phyloP scores from a whole-genome alignment of 2,113 vertebrate genomes.

The Melanotaenia duboulayi region DNA sequence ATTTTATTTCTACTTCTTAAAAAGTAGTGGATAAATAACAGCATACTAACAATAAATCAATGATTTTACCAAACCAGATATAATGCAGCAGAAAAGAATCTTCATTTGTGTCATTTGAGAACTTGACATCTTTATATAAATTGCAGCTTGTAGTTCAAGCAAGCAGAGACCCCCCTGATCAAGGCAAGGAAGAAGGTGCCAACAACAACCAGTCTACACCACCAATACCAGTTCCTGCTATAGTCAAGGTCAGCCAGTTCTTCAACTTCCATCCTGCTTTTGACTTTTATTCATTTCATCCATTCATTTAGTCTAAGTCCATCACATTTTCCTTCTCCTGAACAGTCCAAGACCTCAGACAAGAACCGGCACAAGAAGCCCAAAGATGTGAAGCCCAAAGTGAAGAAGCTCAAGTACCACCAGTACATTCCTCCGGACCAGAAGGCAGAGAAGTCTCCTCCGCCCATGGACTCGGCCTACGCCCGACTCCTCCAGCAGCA shows the following conservation, averaged over 20 bases:
- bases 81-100: background rate
- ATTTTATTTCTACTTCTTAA: no score
- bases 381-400: slow-evolving; percentile 98
- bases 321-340: background rate
- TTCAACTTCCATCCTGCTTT: background rate
- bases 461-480: slow-evolving; percentile 98
- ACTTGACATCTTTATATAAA: background rate
- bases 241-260: slow-evolving; percentile 87
- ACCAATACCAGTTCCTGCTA: slow-evolving; percentile 78
- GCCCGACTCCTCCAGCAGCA: slow-evolving; percentile 96
- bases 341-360: slow-evolving; percentile 89
- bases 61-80: background rate
- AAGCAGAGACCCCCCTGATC: slow-evolving; percentile 76
- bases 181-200: slow-evolving; percentile 79
- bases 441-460: slow-evolving; percentile 96
- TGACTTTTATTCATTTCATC: background rate
- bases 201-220: slow-evolving; percentile 75
- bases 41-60: no score
- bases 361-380: slow-evolving; percentile 98
- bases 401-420: slow-evolving; percentile 99
- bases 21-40: no score
- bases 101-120: background rate
- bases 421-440: slow-evolving; percentile 99
- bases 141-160: slow-evolving; percentile 35
- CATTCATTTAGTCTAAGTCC: accelerated